Base-by-base conservation (phyloP, 2,888 invertebrate species). In the Leucophora obtusa region DNA sequence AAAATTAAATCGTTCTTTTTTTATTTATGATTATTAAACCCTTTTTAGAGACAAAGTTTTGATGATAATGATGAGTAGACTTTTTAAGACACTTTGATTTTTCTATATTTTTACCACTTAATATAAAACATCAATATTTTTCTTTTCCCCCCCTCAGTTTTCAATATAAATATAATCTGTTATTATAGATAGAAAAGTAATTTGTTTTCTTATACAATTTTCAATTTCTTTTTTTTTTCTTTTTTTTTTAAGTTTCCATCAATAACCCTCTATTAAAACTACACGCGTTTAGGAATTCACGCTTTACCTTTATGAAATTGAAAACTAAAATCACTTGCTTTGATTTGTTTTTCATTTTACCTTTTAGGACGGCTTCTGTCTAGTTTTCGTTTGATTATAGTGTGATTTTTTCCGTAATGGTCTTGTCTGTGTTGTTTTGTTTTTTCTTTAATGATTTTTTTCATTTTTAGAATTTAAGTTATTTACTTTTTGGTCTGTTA, bases 271-370 rank as follows among this genome's bases (percentile, higher is more conserved):
- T 60, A 60, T 43, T n/a, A 43, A 54, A 74, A 66, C 43, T 53
- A 60, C 53, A 54, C 66, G 68, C 74, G 47, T 74, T 68, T 43
- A 68, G 53, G 33, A 60, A 43, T 60, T 53, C 47, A 68, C 68
- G 68, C 60, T 60, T 74, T 21, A 35, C 43, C 28, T 28, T 38
- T 53, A 1, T 43, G n/a, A 47, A 47, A 47, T n/a, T 38, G 38
- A 38, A 11, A 38, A 38, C 43, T n/a, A 14, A 47, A 14, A 38
- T 38, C 38, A 38, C 38, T 38, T 14, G 38, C 38, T 38, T 38
- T n/a, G n/a, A 47, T 47, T n/a, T n/a, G 6, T n/a, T 14, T 47
- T 47, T n/a, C n/a, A n/a, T 14, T 47, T 47, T 47, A 47, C n/a
- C 43, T 47, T 2, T 47, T 11, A 38, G 4, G 38, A 38, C 43